Evolutionary conservation across 2,888 invertebrate species (phyloP), one percentile per base, ranked within the genome.

Genomic region (Megastigmus dorsalis): DNA sequence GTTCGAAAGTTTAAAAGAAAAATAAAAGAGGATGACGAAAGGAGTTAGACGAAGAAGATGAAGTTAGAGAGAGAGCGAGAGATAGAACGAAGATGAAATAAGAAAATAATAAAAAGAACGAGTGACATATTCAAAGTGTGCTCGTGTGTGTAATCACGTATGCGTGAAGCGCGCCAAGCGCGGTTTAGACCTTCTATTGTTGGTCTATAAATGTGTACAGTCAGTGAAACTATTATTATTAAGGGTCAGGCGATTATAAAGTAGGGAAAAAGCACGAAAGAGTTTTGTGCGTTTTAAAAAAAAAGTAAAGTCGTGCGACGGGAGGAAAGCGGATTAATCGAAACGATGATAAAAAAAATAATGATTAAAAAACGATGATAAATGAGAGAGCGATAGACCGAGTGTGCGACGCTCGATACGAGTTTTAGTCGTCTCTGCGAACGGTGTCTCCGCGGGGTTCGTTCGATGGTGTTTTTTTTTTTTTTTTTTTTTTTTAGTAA

Each of bases 191-290:
- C 86, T 85, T 84, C 84, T 86, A 87, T 88, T 86, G 87, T 87
- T 87, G 88, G 88, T 87, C 88, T 87, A 86, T 88, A 87, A 77
- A 88, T 84, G 85, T 88, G 87, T 88, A 88, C 87, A 88, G 88
- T 88, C 88, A 86, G 86, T 87, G 85, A 88, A 87, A 86, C 85
- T 88, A 88, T 87, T 88, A 87, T 86, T 86, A 87, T 86, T 88
- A 88, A 87, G 87, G 83, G 84, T 87, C 85, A 84, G 85, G 81
- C 83, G 83, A 71, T 74, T 74, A 76, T 62, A 71, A 52, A 70
- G 63, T 76, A 74, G 70, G 36, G 38, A 63, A 62, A n/a, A 71
- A 71, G 62, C 68, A 73, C 54, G 69, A 69, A 55, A 75, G 60
- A 76, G 48, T 74, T 76, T 74, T 73, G 76, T 76, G 67, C 74